Percentiles rank a stretch among this genome's conserved stretches.
Evolutionary conservation across 2,888 invertebrate species (phyloP).

Genomic region (Elaeidobius kamerunicus): DNA sequence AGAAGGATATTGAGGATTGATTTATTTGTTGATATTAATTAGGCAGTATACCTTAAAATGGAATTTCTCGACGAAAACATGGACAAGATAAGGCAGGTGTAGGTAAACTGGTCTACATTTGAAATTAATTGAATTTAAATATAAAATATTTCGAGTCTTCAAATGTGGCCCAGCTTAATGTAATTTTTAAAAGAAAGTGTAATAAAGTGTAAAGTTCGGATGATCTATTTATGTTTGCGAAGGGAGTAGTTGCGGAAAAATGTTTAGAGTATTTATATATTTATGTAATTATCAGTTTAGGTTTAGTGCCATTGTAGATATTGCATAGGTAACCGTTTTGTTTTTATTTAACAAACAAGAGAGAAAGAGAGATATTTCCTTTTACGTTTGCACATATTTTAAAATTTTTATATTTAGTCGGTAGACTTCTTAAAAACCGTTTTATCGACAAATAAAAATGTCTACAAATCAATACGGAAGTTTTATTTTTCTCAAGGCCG

Average conservation of each 20-base stretch:
- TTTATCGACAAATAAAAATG: constrained; percentile 36
- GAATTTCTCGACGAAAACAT: too few species aligned
- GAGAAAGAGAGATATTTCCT: constrained; percentile 31
- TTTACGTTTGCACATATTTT: constrained; percentile 43
- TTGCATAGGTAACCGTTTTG: constrained; percentile 36
- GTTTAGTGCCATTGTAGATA: constrained; percentile 45
- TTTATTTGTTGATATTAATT: not conserved
- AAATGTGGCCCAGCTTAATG: too few species aligned
- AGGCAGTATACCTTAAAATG: too few species aligned
- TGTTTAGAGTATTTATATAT: constrained; percentile 35
- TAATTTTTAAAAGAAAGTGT: constrained; percentile 5
- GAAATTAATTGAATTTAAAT: too few species aligned
- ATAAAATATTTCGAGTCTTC: too few species aligned
- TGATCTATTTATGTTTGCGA: constrained; percentile 14
- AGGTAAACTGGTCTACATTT: too few species aligned
- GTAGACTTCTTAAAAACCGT: constrained; percentile 38
- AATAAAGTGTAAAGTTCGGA: constrained; percentile 23
- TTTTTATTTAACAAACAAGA: constrained; percentile 36
- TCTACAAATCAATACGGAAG: constrained; percentile 14
- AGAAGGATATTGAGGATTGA: too few species aligned
- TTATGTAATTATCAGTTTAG: constrained; percentile 31
- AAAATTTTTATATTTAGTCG: constrained; percentile 45
- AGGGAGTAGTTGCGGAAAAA: constrained; percentile 22
- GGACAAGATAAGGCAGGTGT: too few species aligned
- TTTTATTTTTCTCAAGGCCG: too few species aligned